phyloP scores from a whole-genome alignment of 2,113 vertebrate genomes.

The Plectropomus leopardus region DNA sequence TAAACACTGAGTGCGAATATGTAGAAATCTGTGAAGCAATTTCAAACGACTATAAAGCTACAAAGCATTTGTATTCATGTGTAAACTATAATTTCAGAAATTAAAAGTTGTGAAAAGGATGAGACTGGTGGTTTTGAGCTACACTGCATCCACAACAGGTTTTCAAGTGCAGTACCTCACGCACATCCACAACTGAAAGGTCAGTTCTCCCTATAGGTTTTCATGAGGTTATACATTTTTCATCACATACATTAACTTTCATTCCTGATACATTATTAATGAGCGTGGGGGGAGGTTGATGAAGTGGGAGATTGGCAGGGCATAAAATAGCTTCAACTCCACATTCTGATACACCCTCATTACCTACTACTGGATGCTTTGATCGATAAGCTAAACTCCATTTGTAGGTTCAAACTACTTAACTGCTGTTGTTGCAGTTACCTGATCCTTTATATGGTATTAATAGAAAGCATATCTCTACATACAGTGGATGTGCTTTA shows the following conservation, averaged over 20 bases:
- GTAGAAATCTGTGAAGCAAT: conserved; percentile 29
- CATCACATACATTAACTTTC: conserved; percentile 74
- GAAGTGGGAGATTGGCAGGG: conserved; percentile 56
- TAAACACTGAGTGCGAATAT: neutral
- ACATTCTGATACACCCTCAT: conserved; percentile 46
- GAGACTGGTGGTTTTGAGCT: neutral
- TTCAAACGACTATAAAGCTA: conserved; percentile 7
- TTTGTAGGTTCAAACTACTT: conserved; percentile 59
- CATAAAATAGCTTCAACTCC: conserved; percentile 59
- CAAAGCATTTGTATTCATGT: neutral
- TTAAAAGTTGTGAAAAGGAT: conserved; percentile 1
- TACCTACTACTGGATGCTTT: conserved; percentile 31
- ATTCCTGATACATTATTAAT: conserved; percentile 73
- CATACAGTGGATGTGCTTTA: neutral
- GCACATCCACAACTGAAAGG: conserved; percentile 57
- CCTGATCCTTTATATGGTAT: conserved; percentile 29
- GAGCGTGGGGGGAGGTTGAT: conserved; percentile 22
- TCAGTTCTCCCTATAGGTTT: conserved; percentile 58
- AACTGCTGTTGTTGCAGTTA: conserved; percentile 13
- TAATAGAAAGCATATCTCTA: conserved; percentile 23
- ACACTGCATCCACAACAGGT: conserved; percentile 29
- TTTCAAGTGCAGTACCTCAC: conserved; percentile 21
- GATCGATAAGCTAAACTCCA: conserved; percentile 58
- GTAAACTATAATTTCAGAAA: neutral
- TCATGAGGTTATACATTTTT: conserved; percentile 74